A percentile compares a stretch with the other conserved stretches of the same genome.
phyloP scores from a whole-genome alignment of 2,113 vertebrate species.

The Parotia lawesii region DNA sequence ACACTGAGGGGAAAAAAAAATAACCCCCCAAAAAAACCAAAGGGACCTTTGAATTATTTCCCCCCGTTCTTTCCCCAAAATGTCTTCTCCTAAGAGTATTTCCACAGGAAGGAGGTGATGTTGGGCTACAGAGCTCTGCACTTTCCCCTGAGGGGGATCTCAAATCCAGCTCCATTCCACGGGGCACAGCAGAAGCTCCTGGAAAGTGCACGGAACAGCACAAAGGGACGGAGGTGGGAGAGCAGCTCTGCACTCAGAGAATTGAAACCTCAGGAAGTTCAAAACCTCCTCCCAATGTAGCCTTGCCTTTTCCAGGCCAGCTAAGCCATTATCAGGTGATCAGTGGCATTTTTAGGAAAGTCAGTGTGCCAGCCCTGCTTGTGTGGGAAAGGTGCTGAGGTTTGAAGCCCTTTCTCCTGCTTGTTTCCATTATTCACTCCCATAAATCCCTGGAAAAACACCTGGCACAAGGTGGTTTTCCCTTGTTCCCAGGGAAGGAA shows the following conservation, averaged over 20 bases:
- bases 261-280: neutral
- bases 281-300: neutral
- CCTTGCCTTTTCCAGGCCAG: neutral
- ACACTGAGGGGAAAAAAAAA: neutral
- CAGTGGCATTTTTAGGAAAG: neutral
- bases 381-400: neutral
- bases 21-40: neutral
- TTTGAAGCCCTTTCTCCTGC: neutral
- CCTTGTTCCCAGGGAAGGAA: neutral
- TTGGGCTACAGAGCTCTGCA: neutral
- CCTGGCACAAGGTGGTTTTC: neutral
- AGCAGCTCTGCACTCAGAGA: neutral
- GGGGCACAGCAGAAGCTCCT: neutral
- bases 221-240: neutral
- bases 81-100: neutral
- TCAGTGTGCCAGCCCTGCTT: neutral
- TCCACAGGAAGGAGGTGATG: neutral
- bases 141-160: neutral
- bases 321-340: neutral
- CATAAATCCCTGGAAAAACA: neutral
- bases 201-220: neutral
- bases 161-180: neutral
- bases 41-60: neutral
- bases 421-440: neutral
- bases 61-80: fast-evolving